A percentile compares a stretch with the other conserved stretches of the same genome.
phyloP scores from a whole-genome alignment of 2,797 vertebrate species.

The Eulemur mongoz region DNA sequence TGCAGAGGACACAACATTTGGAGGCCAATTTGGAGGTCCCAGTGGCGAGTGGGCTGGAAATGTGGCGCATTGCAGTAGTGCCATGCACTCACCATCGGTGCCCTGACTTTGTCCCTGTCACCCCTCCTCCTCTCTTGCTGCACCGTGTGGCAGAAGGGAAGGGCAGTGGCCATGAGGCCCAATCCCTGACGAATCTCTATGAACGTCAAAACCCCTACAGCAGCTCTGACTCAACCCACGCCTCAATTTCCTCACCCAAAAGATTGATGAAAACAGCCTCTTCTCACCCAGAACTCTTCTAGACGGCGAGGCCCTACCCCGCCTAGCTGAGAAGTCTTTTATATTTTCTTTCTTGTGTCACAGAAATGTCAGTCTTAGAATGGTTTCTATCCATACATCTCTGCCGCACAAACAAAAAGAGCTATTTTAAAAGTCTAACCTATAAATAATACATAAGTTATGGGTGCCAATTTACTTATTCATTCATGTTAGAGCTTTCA shows the following conservation, averaged over 20 bases:
- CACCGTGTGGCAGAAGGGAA: neutral
- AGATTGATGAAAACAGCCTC: neutral
- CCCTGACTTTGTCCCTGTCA: neutral
- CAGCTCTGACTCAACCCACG: neutral
- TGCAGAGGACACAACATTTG: neutral
- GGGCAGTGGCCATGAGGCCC: neutral
- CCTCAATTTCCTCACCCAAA: neutral
- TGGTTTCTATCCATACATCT: conserved; percentile 9
- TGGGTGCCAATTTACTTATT: conserved; percentile 63
- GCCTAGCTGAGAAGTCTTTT: neutral
- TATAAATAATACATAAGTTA: conserved; percentile 69
- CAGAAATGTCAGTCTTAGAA: conserved; percentile 52
- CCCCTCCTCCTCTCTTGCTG: neutral
- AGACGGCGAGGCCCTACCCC: neutral
- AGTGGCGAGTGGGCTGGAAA: neutral
- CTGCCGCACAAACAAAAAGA: conserved; percentile 49
- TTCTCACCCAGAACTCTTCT: neutral
- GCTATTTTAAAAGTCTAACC: conserved; percentile 61
- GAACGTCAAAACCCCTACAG: neutral
- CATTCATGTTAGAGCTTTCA: conserved; percentile 62
- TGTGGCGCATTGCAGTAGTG: fast-evolving
- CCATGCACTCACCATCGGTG: neutral
- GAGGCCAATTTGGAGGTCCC: neutral
- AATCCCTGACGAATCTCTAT: neutral
- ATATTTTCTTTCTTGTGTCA: conserved; percentile 8